Evolutionary conservation across 2,113 vertebrate genomes (phyloP).

Genomic region (Desmodus rotundus): DNA sequence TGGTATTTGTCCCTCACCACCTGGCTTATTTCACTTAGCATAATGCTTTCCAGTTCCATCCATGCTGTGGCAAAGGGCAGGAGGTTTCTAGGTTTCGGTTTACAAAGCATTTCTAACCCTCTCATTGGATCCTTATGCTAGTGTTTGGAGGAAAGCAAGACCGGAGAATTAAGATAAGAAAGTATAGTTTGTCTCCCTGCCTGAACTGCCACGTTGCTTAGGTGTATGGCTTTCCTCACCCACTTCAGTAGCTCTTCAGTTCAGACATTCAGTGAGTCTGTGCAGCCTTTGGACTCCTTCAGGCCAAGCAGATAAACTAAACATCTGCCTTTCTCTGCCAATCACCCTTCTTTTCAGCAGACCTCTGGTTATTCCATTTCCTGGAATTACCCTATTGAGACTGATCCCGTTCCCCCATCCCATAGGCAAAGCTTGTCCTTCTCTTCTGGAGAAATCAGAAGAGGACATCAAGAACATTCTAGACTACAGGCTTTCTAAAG

Average conservation of each 20-base stretch:
- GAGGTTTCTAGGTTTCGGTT: neutral
- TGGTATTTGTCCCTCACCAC: too few species aligned
- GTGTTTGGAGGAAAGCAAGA: neutral
- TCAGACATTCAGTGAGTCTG: neutral
- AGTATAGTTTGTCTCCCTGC: fast-evolving
- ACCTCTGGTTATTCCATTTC: neutral
- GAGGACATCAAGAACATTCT: neutral
- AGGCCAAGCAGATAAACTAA: neutral
- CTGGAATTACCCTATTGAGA: neutral
- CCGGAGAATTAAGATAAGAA: neutral
- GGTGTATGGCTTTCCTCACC: neutral
- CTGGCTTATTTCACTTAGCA: too few species aligned
- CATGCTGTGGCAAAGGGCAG: too few species aligned
- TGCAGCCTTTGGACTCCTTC: neutral
- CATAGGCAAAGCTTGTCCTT: neutral
- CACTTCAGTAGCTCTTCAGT: neutral
- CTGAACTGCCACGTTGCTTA: fast-evolving
- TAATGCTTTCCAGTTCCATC: too few species aligned
- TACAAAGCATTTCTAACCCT: neutral
- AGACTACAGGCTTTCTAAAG: neutral
- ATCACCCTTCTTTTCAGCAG: neutral
- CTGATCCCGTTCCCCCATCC: neutral
- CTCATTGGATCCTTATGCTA: neutral
- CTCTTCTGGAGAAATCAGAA: neutral
- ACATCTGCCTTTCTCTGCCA: neutral